phyloP scores from a whole-genome alignment of 1,140 invertebrate genomes.

The Streblospio benedicti region DNA sequence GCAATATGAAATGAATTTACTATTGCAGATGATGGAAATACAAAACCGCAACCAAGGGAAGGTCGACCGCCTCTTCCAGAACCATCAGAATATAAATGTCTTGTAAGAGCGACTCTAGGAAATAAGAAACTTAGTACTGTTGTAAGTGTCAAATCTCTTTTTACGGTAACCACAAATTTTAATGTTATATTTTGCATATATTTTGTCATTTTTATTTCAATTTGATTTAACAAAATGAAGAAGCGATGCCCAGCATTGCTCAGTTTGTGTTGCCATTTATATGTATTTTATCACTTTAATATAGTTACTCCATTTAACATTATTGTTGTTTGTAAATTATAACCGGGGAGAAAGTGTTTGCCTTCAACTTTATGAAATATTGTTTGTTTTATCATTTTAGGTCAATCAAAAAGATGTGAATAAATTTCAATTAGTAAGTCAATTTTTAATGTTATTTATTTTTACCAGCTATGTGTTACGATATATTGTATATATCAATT shows the following conservation, averaged over 20 bases:
- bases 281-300: too few relatives aligned
- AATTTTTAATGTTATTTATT: background rate
- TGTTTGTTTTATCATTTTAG: conserved; percentile 42
- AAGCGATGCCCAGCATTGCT: background rate
- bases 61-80: conserved; percentile 51
- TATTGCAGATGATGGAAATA: conserved; percentile 65
- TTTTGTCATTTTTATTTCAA: too few relatives aligned
- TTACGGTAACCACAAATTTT: too few relatives aligned
- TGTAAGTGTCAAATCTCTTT: conserved; percentile 48
- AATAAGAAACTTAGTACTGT: conserved; percentile 71
- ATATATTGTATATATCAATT: background rate
- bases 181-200: too few relatives aligned
- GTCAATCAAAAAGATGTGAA: conserved; percentile 70
- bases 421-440: conserved; percentile 62
- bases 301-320: too few relatives aligned
- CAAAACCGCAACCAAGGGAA: conserved; percentile 55
- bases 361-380: background rate
- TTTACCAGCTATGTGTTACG: background rate
- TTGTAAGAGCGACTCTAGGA: conserved; percentile 60
- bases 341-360: too few relatives aligned
- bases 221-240: too few relatives aligned
- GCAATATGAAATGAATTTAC: too few relatives aligned
- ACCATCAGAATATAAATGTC: conserved; percentile 61
- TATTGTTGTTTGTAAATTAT: too few relatives aligned
- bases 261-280: too few relatives aligned